Base-by-base conservation (phyloP, 2,888 invertebrate genomes). In the Copidosoma aretas region DNA sequence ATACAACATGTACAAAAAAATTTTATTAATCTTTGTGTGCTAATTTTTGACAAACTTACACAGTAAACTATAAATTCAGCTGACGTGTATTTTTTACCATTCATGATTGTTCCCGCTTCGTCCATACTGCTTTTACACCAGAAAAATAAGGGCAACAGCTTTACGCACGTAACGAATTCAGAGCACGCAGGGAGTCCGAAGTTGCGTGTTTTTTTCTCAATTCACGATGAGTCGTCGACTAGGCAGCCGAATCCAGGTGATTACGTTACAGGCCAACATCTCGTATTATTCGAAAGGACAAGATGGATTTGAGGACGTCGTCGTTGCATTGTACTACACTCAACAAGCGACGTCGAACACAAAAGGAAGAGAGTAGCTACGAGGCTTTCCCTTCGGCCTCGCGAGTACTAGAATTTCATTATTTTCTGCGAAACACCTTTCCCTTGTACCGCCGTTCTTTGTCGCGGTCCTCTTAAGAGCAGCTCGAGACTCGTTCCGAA, bases 201-300 rank as follows among this genome's bases (percentile, higher is more conserved):
- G 43, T 15, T 8, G 43, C 15, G 43, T 22, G 32, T 57, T 15
- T 62, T 68, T 64, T 60, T 10, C 25, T n/a, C 60, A 32, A 68
- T 64, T 68, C 64, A 64, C 49, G 57, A 21, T 64, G 68, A 64
- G 15, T 46, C 43, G 39, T 68, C 63, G 56, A n/a, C 46, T 41
- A 49, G 14, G 53, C 41, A 32, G 10, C 39, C 53, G 41, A 19
- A 24, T 43, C 53, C 25, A 17, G 4, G 12, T 25, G 41, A 64
- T 64, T 60, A 43, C 64, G 57, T 46, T 14, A 46, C 43, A 46
- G 43, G 43, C 14, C 15, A 46, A 17, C 14, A 17, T 1, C 43
- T 46, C 15, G 43, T 12, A 46, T 46, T 46, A 17, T 46, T 12
- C 43, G 12, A 46, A 17, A 14, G 17, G 43, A 46, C 17, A 46